A percentile compares a stretch with the other conserved stretches of the same genome.
Evolutionary conservation across 2,113 vertebrate genomes (phyloP).

Genomic region (Muscicapa adusta): DNA sequence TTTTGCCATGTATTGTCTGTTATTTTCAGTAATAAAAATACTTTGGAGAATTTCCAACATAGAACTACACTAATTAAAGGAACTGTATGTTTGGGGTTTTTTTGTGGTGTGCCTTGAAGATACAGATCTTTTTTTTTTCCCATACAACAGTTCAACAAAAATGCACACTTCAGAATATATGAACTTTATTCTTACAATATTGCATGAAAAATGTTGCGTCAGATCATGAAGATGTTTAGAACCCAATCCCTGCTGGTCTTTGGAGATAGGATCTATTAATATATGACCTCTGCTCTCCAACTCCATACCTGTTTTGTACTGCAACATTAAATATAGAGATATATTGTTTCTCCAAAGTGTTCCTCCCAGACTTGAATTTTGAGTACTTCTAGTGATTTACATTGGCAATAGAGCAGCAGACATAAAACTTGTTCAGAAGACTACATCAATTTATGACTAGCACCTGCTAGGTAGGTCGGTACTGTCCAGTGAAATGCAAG

Average conservation of each 20-base stretch:
- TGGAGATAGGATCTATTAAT: background rate
- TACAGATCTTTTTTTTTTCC: background rate
- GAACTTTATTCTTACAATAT: background rate
- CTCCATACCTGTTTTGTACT: background rate
- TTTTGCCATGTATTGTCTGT: background rate
- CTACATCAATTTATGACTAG: background rate
- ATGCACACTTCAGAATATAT: background rate
- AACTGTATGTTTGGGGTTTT: background rate
- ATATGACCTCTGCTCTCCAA: background rate
- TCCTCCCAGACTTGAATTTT: background rate
- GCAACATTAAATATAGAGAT: too few species aligned
- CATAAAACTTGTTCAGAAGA: background rate
- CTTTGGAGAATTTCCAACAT: background rate
- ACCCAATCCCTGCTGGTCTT: background rate
- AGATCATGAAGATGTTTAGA: background rate
- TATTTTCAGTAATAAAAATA: background rate
- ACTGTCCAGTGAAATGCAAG: background rate
- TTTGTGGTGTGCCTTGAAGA: background rate
- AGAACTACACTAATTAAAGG: background rate
- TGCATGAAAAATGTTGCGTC: background rate
- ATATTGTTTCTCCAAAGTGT: background rate
- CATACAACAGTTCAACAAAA: background rate
- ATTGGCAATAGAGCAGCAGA: background rate
- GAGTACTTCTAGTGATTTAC: background rate
- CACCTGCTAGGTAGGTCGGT: accelerated